Evolutionary conservation across 2,797 vertebrate species (phyloP), one percentile per base, ranked within the genome.

Genomic region (Hoplostethus atlanticus): DNA sequence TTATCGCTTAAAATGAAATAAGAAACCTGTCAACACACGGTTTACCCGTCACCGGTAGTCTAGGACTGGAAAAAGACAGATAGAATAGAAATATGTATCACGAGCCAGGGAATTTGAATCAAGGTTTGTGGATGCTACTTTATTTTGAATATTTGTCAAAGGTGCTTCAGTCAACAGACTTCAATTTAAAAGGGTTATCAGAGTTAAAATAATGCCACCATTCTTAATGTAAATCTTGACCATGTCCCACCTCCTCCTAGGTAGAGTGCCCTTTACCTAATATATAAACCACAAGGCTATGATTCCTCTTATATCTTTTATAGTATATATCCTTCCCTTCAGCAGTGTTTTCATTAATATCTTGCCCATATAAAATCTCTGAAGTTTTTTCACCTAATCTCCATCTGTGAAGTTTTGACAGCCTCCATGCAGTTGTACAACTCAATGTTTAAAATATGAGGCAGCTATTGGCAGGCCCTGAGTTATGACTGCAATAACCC

Each of bases 361-460:
- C 62, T 57, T 31, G n/a, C 11, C 72, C 62, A 11, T 9, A 44
- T 44, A 28, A 62, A 51, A 53, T 47, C 47, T 62, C 21, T 30
- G n/a, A 81, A 73, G 67, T 82, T 85, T 77, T 81, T 52, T 21
- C 38, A 62, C 81, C 70, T 73, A 67, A 47, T 77, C 60, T 81
- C 64, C 73, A 57, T 77, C 71, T 66, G 47, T 69, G 76, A 88
- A 86, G 67, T 89, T 92, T 87, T 88, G 88, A 91, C 90, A 91
- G 80, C 61, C 66, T 81, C 21, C 42, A 68, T 59, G 77, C 81
- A 82, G 69, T 67, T 70, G 69, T 73, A 78, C 78, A 77, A 73
- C 57, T 75, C 59, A 11, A 88, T 92, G 86, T 93, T 91, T 92
- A 89, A 92, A 94, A 93, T 78, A 93, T 92, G 85, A 92, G 90